Evolutionary conservation across 2,888 invertebrate species (phyloP).

Genomic region (Pachydiplax longipennis): DNA sequence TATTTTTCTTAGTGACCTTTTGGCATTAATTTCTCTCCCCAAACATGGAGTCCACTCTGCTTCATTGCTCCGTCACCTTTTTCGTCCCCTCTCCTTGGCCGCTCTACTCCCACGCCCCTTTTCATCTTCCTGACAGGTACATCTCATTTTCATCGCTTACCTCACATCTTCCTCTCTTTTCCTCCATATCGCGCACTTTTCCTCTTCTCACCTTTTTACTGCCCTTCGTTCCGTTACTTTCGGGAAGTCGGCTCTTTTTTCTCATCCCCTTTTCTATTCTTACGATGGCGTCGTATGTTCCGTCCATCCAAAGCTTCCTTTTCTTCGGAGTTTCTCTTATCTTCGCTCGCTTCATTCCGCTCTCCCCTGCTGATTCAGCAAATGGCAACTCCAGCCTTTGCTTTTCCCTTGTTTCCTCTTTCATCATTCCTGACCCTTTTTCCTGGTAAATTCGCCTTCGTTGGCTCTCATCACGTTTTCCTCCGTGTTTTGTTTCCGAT

Average conservation of each 20-base stretch:
- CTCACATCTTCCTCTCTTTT: not conserved
- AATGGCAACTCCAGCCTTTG: not conserved
- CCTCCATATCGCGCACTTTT: too few relatives aligned
- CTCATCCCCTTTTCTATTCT: not conserved
- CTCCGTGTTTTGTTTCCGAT: not conserved
- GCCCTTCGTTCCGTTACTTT: not conserved
- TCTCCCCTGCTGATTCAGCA: not conserved
- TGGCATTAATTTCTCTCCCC: not conserved
- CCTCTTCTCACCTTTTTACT: not conserved
- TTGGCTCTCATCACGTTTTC: not conserved
- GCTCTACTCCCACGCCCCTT: not conserved
- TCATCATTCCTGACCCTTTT: not conserved
- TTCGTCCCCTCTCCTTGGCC: not conserved
- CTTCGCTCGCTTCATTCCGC: not conserved
- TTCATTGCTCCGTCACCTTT: not conserved
- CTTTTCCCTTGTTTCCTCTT: not conserved
- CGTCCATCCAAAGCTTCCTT: not conserved
- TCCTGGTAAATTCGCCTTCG: not conserved
- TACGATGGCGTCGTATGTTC: not conserved
- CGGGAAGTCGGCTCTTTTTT: not conserved
- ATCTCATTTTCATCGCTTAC: not conserved
- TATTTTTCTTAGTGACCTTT: not conserved
- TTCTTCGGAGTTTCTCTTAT: not conserved
- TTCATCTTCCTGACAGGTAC: not conserved
- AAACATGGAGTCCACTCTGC: slow-evolving; percentile 4